Percentiles rank a stretch among this genome's conserved stretches.
Evolutionary conservation across 2,888 invertebrate species (phyloP).

Genomic region (Agrotis segetum): DNA sequence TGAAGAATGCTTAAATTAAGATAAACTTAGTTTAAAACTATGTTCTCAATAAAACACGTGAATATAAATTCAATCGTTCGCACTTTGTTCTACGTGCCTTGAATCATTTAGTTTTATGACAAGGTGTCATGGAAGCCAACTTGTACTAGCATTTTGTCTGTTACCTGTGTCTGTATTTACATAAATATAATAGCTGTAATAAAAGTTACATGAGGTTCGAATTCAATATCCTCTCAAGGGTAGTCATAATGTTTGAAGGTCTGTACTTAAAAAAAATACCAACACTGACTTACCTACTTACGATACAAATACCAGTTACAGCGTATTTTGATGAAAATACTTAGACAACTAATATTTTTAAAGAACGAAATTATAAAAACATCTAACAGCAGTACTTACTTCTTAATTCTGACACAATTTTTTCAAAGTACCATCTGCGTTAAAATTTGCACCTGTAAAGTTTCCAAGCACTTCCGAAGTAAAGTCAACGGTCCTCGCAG

Average conservation of each 20-base stretch:
- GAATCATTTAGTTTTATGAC: slow-evolving; percentile 68
- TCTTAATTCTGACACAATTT: background rate
- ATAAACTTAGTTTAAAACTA: slow-evolving; percentile 37
- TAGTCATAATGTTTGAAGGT: slow-evolving; percentile 18
- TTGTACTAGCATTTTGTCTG: slow-evolving; percentile 43
- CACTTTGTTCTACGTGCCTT: slow-evolving; percentile 69
- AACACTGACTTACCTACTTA: background rate
- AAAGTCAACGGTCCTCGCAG: slow-evolving; percentile 48
- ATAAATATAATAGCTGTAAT: slow-evolving; percentile 55
- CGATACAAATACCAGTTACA: too few relatives aligned
- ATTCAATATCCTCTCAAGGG: slow-evolving; percentile 41
- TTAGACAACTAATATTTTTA: background rate
- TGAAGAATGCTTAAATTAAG: slow-evolving; percentile 7
- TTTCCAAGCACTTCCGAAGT: slow-evolving; percentile 37
- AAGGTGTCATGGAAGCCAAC: slow-evolving; percentile 64
- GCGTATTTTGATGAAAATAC: background rate
- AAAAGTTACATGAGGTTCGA: slow-evolving; percentile 34
- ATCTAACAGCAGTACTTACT: too few relatives aligned
- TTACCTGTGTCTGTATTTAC: slow-evolving; percentile 48
- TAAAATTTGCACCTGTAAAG: slow-evolving; percentile 46
- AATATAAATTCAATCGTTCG: slow-evolving; percentile 71
- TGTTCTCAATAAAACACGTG: slow-evolving; percentile 65
- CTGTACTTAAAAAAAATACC: background rate
- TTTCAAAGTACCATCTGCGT: slow-evolving; percentile 26
- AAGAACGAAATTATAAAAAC: too few relatives aligned